Conservation (phyloP, 2,113 vertebrate species). For the Phylloscopus whistleri region DNA sequence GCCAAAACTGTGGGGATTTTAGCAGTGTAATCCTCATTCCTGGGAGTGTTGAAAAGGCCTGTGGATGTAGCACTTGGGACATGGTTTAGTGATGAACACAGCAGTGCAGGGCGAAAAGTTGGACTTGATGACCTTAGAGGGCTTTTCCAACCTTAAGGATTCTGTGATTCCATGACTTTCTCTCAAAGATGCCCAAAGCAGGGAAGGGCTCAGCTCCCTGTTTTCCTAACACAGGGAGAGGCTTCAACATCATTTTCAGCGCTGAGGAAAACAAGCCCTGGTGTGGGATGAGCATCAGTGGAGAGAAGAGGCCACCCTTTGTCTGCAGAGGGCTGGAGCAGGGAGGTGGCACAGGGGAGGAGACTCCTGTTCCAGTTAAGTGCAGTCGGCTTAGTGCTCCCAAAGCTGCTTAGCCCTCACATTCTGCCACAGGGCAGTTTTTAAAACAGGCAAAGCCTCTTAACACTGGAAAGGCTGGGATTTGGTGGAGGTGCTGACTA, state of each 20-base stretch:
- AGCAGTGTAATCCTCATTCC: background rate
- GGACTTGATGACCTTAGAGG: background rate
- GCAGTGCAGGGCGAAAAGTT: background rate
- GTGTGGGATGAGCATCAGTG: background rate
- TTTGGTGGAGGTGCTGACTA: slow-evolving; percentile 10
- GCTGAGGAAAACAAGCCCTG: background rate
- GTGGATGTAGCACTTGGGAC: background rate
- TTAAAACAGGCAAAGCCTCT: slow-evolving; percentile 61
- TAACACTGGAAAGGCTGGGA: slow-evolving; percentile 2
- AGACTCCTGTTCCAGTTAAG: slow-evolving; percentile 12
- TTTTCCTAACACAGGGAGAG: background rate
- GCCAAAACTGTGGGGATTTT: background rate
- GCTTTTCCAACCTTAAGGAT: background rate
- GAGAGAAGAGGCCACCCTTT: background rate
- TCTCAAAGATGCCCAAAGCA: background rate
- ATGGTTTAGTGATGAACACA: background rate
- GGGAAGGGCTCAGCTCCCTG: background rate
- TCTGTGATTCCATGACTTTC: background rate
- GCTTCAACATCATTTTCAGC: background rate
- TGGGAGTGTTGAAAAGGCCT: background rate
- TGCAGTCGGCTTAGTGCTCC: slow-evolving; percentile 42
- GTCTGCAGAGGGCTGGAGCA: background rate
- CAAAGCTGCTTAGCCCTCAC: slow-evolving; percentile 63
- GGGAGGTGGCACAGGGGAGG: background rate
- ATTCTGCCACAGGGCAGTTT: slow-evolving; percentile 50